A percentile compares a stretch with the other conserved stretches of the same genome.
Evolutionary conservation across 2,888 invertebrate genomes (phyloP).

Genomic region (Pherbina coryleti): DNA sequence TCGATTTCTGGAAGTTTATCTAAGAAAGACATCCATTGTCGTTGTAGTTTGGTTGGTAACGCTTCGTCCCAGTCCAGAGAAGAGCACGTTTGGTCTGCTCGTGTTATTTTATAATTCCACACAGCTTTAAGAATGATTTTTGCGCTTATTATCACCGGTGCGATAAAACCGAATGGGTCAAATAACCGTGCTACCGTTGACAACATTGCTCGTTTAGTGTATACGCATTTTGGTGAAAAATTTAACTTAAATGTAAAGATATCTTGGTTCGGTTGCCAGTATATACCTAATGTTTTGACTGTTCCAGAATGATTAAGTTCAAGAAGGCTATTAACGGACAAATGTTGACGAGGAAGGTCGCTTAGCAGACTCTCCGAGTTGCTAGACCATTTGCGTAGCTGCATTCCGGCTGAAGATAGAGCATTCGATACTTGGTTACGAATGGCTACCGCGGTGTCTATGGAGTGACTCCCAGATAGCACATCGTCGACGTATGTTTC

Average conservation of each 20-base stretch:
- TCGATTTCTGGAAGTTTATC: conserved; percentile 5
- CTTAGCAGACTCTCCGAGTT: neutral
- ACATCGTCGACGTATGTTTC: conserved; percentile 30
- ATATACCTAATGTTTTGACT: conserved; percentile 38
- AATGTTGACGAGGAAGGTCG: neutral
- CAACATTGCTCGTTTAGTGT: conserved; percentile 2
- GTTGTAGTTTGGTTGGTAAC: neutral
- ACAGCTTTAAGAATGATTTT: conserved; percentile 31
- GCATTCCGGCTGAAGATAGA: conserved; percentile 21
- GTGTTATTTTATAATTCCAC: conserved; percentile 13
- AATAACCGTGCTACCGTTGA: conserved; percentile 36
- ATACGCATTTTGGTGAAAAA: neutral
- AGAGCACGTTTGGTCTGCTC: conserved; percentile 7
- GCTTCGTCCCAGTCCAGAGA: conserved; percentile 1
- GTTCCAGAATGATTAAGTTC: conserved; percentile 21
- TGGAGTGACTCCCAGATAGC: neutral
- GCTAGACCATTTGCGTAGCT: conserved; percentile 31
- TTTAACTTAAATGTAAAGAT: conserved; percentile 25
- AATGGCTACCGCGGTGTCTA: neutral
- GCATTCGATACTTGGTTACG: neutral
- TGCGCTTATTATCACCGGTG: conserved; percentile 31
- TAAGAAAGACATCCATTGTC: conserved; percentile 20
- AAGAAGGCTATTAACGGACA: neutral
- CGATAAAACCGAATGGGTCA: conserved; percentile 36
- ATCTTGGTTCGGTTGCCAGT: conserved; percentile 36